Conservation (phyloP, 2,888 invertebrate genomes). For the Acrobasis suavella region DNA sequence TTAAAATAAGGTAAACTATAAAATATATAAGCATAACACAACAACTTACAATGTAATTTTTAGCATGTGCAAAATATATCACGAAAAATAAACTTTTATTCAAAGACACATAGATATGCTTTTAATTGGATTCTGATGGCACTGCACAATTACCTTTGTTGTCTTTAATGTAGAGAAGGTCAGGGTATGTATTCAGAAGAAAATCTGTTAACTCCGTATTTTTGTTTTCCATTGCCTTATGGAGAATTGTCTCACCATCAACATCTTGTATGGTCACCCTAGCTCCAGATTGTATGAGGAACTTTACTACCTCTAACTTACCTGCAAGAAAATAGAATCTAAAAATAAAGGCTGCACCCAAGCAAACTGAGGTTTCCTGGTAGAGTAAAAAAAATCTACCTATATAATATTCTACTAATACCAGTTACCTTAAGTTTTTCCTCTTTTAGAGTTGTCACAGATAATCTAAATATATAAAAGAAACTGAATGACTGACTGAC, state of each 20-base stretch:
- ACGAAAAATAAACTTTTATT: not conserved
- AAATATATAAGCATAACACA: not conserved
- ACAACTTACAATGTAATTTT: not conserved
- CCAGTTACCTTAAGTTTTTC: no score
- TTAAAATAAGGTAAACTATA: not conserved
- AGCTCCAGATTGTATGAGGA: conserved; percentile 85
- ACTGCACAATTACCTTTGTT: conserved; percentile 68
- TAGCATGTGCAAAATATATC: not conserved
- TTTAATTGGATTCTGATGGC: conserved; percentile 13
- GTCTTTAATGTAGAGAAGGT: conserved; percentile 58
- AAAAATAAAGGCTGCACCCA: no score
- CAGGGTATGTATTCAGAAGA: conserved; percentile 64
- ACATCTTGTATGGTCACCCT: conserved; percentile 85
- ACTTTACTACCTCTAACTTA: conserved; percentile 84
- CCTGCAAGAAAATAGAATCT: conserved; percentile 61
- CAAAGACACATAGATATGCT: not conserved
- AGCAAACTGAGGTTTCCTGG: no score
- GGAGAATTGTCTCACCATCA: conserved; percentile 91
- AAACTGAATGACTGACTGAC: no score
- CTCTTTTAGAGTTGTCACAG: no score
- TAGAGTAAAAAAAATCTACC: no score
- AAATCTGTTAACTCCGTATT: conserved; percentile 68
- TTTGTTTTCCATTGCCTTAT: conserved; percentile 86
- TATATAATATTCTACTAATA: no score
- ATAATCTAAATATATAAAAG: no score